Evolutionary conservation across 2,113 vertebrate species (phyloP), one percentile per base, ranked within the genome.

Genomic region (Notothenia rossii): DNA sequence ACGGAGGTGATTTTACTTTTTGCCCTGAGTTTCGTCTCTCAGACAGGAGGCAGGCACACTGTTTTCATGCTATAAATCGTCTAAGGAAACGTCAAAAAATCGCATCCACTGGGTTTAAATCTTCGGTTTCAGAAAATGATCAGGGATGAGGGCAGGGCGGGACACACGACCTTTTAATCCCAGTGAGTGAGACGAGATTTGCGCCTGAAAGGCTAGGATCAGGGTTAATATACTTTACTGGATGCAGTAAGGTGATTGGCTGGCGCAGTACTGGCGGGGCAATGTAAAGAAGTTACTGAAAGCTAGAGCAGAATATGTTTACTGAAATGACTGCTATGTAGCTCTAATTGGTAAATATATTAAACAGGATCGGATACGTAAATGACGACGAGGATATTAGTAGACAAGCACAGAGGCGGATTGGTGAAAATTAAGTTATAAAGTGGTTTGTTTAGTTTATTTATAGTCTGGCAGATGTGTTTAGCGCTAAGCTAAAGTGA

Each of bases 241-340:
- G 3, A 8, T 29, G 0, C 0, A 0, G 11, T 1, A 5, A 4
- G 0, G 12, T 20, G 6, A 92, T 90, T 90, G 87, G 83, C 5
- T 77, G 0, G 17, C 14, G 65, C 12, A 4, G 25, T 55, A 58
- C 58, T 94, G 92, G 93, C 93, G 91, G 46, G 93, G 58, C 12
- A 69, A 81, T 91, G 81, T 48, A 3, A 92, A 92, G 53, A 92
- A 92, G 53, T 72, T 25, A 20, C 46, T 13, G 25, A 5, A 15
- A 46, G 70, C 58, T 59, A 22, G 14, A 36, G 18, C 1, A 14
- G 11, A 14, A 2, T 10, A 10, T 18, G 8, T 6, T 14, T 13
- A 20, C 7, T 29, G 5, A 51, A 13, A 3, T 56, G 2, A 5
- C 18, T 9, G 3, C 20, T 6, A 0, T 18, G 6, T 40, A 29